Percentiles rank a stretch among this genome's conserved stretches.
phyloP scores from a whole-genome alignment of 2,888 invertebrate genomes.

The Hirtodrosophila cameraria region DNA sequence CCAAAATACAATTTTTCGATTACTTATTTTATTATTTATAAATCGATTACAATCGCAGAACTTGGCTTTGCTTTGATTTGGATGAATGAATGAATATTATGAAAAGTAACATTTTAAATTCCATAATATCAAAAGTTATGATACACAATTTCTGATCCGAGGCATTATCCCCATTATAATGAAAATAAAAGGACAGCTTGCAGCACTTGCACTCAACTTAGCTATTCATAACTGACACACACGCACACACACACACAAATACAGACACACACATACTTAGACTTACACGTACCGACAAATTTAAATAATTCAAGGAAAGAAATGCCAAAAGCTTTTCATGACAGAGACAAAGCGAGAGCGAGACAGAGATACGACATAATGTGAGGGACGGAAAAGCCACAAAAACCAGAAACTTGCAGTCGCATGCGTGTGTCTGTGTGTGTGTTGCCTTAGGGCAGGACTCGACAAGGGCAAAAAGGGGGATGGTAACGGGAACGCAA shows the following conservation, averaged over 20 bases:
- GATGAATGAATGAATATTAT: slow-evolving; percentile 3
- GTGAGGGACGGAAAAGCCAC: slow-evolving; percentile 43
- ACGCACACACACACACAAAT: slow-evolving; percentile 15
- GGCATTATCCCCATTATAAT: slow-evolving; percentile 13
- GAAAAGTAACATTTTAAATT: slow-evolving; percentile 17
- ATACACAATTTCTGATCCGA: slow-evolving; percentile 2
- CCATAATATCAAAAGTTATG: background rate
- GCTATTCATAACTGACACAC: slow-evolving; percentile 67
- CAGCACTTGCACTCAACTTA: slow-evolving; percentile 65
- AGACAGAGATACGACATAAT: background rate
- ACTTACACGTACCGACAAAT: slow-evolving; percentile 34
- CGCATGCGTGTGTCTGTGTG: slow-evolving; percentile 7
- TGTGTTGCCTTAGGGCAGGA: slow-evolving; percentile 34
- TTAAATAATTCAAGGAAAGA: slow-evolving; percentile 67
- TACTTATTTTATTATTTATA: too few relatives aligned
- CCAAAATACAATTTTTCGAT: too few relatives aligned
- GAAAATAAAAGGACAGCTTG: slow-evolving; percentile 39
- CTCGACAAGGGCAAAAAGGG: slow-evolving; percentile 24
- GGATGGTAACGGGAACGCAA: too few relatives aligned
- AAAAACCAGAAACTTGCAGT: slow-evolving; percentile 67
- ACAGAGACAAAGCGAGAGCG: slow-evolving; percentile 1
- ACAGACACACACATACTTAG: background rate
- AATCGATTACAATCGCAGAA: too few relatives aligned
- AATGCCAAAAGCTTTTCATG: slow-evolving; percentile 42
- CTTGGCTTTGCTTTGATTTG: too few relatives aligned